Evolutionary conservation across 2,888 invertebrate species (phyloP).

Genomic region (Tribolium freemani): DNA sequence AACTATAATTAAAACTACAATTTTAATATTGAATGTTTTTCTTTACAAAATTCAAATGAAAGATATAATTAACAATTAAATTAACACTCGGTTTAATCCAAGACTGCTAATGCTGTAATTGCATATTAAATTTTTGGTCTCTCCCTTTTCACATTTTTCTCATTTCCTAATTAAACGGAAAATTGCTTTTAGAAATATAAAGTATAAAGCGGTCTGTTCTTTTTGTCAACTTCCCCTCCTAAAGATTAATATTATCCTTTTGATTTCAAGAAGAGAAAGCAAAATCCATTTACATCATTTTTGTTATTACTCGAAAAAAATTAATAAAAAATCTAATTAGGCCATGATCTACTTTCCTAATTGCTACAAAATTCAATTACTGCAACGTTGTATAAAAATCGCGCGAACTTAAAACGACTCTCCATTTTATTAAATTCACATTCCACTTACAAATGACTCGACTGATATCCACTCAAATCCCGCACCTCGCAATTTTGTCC

Average conservation of each 20-base stretch:
- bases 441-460: neutral
- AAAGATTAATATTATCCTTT: constrained; percentile 42
- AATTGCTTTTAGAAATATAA: constrained; percentile 51
- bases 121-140: constrained; percentile 54
- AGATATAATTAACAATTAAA: constrained; percentile 56
- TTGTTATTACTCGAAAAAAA: constrained; percentile 29
- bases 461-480: neutral
- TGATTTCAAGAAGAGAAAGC: constrained; percentile 36
- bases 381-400: neutral
- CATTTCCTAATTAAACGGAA: constrained; percentile 54
- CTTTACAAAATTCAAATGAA: constrained; percentile 49
- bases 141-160: constrained; percentile 52
- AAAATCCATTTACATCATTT: constrained; percentile 32
- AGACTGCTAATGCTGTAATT: constrained; percentile 51
- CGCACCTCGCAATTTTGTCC: constrained; percentile 3
- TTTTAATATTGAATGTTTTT: constrained; percentile 53
- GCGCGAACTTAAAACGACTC: neutral
- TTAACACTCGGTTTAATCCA: constrained; percentile 52
- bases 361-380: constrained; percentile 7
- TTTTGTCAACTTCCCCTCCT: constrained; percentile 46
- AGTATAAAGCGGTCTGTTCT: constrained; percentile 47
- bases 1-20: constrained; percentile 51
- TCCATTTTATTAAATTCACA: neutral
- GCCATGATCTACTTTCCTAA: constrained; percentile 9
- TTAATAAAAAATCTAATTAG: constrained; percentile 13